These are phyloP conservation scores for Drosophila asahinai DNA, from an alignment of 1,140 invertebrate species.

Conservation along the genomic window DNA sequence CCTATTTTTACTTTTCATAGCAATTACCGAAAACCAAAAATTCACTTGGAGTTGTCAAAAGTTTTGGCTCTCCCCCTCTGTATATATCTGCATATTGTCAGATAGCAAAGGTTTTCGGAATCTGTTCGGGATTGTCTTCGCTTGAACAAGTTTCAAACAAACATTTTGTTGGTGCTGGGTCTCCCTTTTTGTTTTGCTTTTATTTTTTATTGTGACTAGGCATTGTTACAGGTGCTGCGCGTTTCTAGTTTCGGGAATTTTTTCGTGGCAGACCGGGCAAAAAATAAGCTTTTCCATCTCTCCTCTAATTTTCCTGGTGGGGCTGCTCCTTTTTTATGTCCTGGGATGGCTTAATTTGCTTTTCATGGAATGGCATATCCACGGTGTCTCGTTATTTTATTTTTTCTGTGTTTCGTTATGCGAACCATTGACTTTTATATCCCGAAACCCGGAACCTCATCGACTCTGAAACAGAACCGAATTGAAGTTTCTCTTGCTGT, in stretches of 20 bases:
- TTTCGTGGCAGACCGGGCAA: conserved; percentile 17
- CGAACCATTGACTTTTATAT: conserved; percentile 77
- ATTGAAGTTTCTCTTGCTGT: conserved; percentile 29
- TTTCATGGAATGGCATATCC: conserved; percentile 60
- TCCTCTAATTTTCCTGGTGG: conserved; percentile 45
- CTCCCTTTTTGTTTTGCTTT: conserved; percentile 6
- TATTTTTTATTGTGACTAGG: conserved; percentile 5
- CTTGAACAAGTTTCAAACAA: conserved; percentile 66
- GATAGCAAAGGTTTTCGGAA: conserved; percentile 16
- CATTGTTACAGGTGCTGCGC: conserved; percentile 63
- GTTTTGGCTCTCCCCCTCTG: not conserved
- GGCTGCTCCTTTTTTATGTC: conserved; percentile 18
- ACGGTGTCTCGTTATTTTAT: conserved; percentile 32
- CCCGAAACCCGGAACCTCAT: conserved; percentile 41
- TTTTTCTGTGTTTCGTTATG: conserved; percentile 51
- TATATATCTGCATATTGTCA: conserved; percentile 15
- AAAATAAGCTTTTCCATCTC: conserved; percentile 44
- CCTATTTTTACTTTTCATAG: conserved; percentile 35
- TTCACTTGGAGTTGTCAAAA: conserved; percentile 23
- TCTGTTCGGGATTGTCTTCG: conserved; percentile 53
- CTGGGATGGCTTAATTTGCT: conserved; percentile 74
- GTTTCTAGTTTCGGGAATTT: conserved; percentile 50
- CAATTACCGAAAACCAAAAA: conserved; percentile 71
- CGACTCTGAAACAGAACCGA: conserved; percentile 23
- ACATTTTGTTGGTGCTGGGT: conserved; percentile 59